A percentile compares a stretch with the other conserved stretches of the same genome.
Conservation (phyloP, 2,113 vertebrate genomes). For the Recurvirostra avosetta region DNA sequence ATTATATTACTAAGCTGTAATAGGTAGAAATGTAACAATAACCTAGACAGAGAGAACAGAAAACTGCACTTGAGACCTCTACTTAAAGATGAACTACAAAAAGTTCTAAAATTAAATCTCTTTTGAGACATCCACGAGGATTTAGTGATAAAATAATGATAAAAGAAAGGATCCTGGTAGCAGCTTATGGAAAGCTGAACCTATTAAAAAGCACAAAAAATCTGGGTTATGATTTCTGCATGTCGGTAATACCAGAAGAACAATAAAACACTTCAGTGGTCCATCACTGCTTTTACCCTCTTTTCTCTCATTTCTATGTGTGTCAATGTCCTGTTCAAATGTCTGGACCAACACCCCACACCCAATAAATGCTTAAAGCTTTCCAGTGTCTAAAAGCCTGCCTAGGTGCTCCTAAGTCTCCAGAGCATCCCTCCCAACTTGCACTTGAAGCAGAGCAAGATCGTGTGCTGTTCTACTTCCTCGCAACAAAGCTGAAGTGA, state of each 20-base stretch:
- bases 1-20: not conserved
- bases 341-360: not conserved
- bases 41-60: not conserved
- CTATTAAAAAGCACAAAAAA: not conserved
- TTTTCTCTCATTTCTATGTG: not conserved
- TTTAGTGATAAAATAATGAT: not conserved
- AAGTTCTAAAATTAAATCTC: not conserved
- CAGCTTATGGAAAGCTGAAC: not conserved
- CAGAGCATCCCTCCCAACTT: not conserved
- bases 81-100: not conserved
- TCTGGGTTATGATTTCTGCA: not conserved
- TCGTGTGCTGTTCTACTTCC: not conserved
- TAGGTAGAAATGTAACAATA: not conserved
- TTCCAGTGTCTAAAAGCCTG: not conserved
- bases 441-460: not conserved
- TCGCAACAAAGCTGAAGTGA: not conserved
- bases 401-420: not conserved
- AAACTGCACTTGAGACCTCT: not conserved
- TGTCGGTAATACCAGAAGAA: not conserved
- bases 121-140: not conserved
- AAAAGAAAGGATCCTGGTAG: not conserved
- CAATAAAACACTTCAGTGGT: not conserved
- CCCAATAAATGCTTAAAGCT: not conserved
- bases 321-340: not conserved
- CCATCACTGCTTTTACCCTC: not conserved